These are phyloP conservation scores for Molossus alvarezi DNA, from an alignment of 2,797 vertebrate species.

Conservation along the genomic window DNA sequence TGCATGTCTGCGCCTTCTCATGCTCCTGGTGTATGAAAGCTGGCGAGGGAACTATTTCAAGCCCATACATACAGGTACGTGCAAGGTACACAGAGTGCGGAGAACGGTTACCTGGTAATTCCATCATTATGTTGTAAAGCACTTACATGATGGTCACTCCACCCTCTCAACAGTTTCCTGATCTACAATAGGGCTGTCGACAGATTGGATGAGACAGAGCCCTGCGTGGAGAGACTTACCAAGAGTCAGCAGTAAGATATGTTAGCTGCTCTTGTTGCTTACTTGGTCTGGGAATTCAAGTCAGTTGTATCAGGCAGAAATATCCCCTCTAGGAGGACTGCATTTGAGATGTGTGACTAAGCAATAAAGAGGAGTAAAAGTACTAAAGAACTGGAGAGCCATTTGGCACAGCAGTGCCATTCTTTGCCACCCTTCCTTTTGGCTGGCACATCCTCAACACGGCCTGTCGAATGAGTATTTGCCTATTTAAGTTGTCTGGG, in stretches of 20 bases:
- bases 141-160: background rate
- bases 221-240: background rate
- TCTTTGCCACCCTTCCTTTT: background rate
- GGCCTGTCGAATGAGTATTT: background rate
- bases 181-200: background rate
- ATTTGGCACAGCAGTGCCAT: fast-evolving
- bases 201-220: background rate
- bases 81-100: background rate
- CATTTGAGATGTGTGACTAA: slow-evolving; percentile 51
- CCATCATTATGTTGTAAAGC: background rate
- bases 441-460: background rate
- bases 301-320: background rate
- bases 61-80: background rate
- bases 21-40: background rate
- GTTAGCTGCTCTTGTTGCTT: background rate
- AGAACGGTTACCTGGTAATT: background rate
- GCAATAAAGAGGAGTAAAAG: background rate
- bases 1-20: background rate
- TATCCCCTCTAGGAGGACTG: background rate
- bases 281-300: background rate
- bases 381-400: background rate
- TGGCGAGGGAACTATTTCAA: background rate
- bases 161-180: background rate
- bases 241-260: background rate
- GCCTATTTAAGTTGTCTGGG: background rate